Conservation (phyloP, 2,888 invertebrate genomes). For the Agrochola circellaris region DNA sequence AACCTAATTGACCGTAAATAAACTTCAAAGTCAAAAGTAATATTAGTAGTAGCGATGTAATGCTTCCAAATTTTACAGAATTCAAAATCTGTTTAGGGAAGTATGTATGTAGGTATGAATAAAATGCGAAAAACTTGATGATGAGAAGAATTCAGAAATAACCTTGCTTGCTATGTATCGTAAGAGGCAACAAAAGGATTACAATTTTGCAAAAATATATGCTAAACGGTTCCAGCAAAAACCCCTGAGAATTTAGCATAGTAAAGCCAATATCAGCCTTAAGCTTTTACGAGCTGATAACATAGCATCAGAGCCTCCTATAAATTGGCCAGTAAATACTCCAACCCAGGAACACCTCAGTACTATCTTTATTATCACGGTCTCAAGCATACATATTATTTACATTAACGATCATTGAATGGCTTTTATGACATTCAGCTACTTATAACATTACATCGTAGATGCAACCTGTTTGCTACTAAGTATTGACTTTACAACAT, state of each 20-base stretch:
- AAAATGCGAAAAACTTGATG: not conserved
- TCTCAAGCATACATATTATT: slow-evolving; percentile 40
- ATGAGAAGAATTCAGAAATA: too few species aligned
- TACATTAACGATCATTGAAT: slow-evolving; percentile 59
- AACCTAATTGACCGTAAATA: not conserved
- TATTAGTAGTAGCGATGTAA: not conserved
- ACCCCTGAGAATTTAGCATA: not conserved
- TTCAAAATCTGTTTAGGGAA: too few species aligned
- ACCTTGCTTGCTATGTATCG: not conserved
- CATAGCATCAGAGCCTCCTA: slow-evolving; percentile 2
- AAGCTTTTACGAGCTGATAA: slow-evolving; percentile 1
- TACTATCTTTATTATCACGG: slow-evolving; percentile 43
- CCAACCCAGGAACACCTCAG: slow-evolving; percentile 20
- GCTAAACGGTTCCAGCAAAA: not conserved
- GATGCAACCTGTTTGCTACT: slow-evolving; percentile 45
- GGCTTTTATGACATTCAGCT: slow-evolving; percentile 64
- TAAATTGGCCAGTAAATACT: slow-evolving; percentile 17
- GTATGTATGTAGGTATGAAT: not conserved
- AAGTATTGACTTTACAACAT: slow-evolving; percentile 39
- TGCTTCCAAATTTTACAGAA: not conserved
- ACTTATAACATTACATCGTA: slow-evolving; percentile 56
- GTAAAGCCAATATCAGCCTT: not conserved
- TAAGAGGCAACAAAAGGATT: not conserved
- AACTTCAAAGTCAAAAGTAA: not conserved
- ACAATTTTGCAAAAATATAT: not conserved